Percentiles rank a stretch among this genome's conserved stretches.
Conservation (phyloP, 2,113 vertebrate genomes). For the Siniperca knerii region DNA sequence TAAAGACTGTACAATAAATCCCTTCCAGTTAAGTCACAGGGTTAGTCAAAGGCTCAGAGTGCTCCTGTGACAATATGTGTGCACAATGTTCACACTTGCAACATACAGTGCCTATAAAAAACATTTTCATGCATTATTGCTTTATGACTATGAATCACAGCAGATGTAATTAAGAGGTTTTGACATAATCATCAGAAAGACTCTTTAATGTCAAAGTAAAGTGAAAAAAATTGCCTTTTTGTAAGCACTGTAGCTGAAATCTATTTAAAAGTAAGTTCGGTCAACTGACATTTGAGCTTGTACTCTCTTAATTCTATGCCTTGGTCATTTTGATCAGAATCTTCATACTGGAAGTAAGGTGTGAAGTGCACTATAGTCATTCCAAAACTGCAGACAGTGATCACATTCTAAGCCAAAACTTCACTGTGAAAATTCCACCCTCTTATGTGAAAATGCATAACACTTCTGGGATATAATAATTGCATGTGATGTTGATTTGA, state of each 20-base stretch:
- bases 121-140: background rate
- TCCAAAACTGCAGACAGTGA: background rate
- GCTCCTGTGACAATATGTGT: conserved; percentile 17
- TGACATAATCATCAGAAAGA: background rate
- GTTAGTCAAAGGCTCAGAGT: conserved; percentile 22
- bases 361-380: background rate
- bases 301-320: background rate
- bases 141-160: background rate
- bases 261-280: background rate
- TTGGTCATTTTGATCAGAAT: background rate
- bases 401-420: background rate
- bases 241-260: background rate
- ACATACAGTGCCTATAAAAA: background rate
- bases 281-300: background rate
- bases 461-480: background rate
- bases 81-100: background rate
- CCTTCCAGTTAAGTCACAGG: conserved; percentile 47
- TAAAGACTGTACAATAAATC: conserved; percentile 56
- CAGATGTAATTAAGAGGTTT: background rate
- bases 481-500: too few species aligned
- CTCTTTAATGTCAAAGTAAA: background rate
- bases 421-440: background rate
- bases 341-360: background rate
- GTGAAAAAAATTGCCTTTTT: background rate
- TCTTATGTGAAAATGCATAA: background rate